phyloP scores from a whole-genome alignment of 2,888 invertebrate genomes.

The Aethes cnicana region DNA sequence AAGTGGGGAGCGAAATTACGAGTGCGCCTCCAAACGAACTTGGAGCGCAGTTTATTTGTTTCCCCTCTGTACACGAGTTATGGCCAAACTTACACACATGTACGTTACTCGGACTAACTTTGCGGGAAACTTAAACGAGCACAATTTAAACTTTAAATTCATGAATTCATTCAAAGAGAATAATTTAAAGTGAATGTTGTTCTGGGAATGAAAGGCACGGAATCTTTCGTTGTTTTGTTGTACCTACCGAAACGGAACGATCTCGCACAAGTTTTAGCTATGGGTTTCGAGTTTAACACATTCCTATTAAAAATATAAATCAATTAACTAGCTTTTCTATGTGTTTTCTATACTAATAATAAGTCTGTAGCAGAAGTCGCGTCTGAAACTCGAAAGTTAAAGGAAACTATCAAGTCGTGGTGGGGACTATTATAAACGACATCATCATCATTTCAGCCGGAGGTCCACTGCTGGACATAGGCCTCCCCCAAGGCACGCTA shows the following conservation, averaged over 20 bases:
- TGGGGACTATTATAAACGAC: no score
- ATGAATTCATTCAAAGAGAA: conserved; percentile 41
- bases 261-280: no score
- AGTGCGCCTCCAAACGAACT: conserved; percentile 33
- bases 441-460: no score
- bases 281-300: no score
- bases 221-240: conserved; percentile 14
- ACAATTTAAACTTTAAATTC: conserved; percentile 50
- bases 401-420: no score
- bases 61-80: conserved; percentile 33
- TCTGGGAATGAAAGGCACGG: background rate
- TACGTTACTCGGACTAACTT: conserved; percentile 43
- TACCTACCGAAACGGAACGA: background rate
- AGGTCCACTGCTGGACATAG: no score
- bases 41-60: conserved; percentile 36
- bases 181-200: conserved; percentile 32
- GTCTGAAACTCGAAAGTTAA: no score
- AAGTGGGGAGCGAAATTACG: conserved; percentile 35
- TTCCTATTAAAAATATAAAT: no score
- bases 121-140: conserved; percentile 43
- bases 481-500: no score
- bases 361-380: no score
- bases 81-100: conserved; percentile 33
- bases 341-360: no score
- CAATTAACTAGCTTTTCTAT: no score